Percentiles rank a stretch among this genome's conserved stretches.
phyloP scores from a whole-genome alignment of 2,113 vertebrate genomes.

The Aldabrachelys gigantea region DNA sequence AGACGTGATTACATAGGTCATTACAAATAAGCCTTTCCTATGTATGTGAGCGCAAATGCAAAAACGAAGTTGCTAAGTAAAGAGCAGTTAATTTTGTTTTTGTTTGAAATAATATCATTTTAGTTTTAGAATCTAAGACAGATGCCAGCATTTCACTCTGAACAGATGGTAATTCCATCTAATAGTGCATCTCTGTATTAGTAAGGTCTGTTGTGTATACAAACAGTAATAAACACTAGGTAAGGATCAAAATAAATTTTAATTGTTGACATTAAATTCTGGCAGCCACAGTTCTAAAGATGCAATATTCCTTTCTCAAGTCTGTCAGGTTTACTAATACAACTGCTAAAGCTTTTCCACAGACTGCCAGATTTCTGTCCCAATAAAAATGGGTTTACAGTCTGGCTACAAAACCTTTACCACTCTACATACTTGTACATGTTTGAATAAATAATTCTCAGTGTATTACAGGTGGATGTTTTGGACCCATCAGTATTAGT shows the following conservation, averaged over 20 bases:
- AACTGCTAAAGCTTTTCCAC: constrained; percentile 66
- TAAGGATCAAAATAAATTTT: constrained; percentile 94
- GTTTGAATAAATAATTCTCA: constrained; percentile 21
- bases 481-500: not conserved
- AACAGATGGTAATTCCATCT: constrained; percentile 94
- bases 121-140: constrained; percentile 85
- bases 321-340: constrained; percentile 82
- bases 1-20: constrained; percentile 67
- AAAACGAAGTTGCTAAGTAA: constrained; percentile 75
- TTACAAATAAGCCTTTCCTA: constrained; percentile 64
- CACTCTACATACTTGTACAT: constrained; percentile 6
- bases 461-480: not conserved
- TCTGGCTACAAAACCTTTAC: not conserved
- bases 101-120: constrained; percentile 89
- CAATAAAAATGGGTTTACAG: constrained; percentile 58
- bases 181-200: constrained; percentile 92
- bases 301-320: constrained; percentile 80
- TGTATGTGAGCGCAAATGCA: constrained; percentile 36
- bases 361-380: constrained; percentile 60
- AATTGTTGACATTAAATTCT: constrained; percentile 93
- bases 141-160: constrained; percentile 88
- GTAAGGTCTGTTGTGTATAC: constrained; percentile 92
- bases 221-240: constrained; percentile 92
- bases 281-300: constrained; percentile 83
- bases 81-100: constrained; percentile 85